Evolutionary conservation across 1,140 invertebrate genomes (phyloP).

Genomic region (Saccostrea cuccullata): DNA sequence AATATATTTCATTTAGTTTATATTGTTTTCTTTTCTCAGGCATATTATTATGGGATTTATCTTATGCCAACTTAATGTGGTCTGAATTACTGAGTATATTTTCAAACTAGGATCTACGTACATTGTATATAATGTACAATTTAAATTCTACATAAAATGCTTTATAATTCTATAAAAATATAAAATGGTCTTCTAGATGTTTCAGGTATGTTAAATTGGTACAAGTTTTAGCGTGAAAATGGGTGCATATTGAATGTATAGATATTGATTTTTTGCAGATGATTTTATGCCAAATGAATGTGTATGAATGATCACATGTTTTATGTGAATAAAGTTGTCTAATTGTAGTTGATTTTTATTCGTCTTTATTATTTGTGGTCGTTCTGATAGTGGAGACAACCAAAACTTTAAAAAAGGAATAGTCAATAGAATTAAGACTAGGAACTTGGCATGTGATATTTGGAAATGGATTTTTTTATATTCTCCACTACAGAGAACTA

Average conservation of each 20-base stretch:
- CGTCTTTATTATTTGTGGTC: neutral
- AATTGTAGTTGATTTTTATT: neutral
- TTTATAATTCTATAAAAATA: neutral
- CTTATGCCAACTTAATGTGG: neutral
- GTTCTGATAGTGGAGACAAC: neutral
- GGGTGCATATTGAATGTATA: neutral
- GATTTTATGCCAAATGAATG: neutral
- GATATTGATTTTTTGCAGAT: neutral
- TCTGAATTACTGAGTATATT: neutral
- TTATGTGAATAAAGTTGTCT: constrained; percentile 26
- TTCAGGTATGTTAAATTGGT: neutral
- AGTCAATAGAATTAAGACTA: no score
- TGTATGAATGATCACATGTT: neutral
- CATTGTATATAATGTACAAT: neutral
- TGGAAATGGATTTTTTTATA: no score
- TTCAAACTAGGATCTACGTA: neutral
- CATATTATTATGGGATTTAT: neutral
- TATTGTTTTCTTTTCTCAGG: no score
- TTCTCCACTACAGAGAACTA: no score
- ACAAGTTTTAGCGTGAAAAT: neutral
- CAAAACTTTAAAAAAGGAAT: no score
- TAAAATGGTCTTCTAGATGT: neutral
- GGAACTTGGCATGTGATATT: no score
- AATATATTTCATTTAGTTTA: no score
- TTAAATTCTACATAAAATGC: neutral